Conservation (phyloP, 2,113 vertebrate species). For the Zosterops borbonicus region DNA sequence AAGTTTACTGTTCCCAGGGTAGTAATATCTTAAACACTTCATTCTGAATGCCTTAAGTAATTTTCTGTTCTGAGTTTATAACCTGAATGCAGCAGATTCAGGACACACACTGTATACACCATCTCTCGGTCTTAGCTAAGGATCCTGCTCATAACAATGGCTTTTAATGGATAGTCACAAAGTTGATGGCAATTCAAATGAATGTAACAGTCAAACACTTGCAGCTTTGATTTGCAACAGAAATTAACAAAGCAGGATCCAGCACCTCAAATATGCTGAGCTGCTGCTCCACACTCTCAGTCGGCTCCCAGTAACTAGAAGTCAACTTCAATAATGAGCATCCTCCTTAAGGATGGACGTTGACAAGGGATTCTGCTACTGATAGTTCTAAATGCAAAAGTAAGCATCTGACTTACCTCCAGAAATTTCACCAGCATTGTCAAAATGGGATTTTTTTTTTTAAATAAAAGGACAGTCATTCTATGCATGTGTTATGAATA, state of each 20-base stretch:
- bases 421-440: no score
- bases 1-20: background rate
- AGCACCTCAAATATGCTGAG: background rate
- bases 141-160: background rate
- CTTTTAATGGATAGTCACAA: background rate
- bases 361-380: background rate
- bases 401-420: background rate
- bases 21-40: background rate
- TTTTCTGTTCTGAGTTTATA: background rate
- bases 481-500: background rate
- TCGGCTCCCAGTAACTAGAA: background rate
- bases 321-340: background rate
- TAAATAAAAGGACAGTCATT: background rate
- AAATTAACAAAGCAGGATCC: background rate
- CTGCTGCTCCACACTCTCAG: background rate
- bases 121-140: background rate
- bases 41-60: background rate
- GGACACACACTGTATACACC: background rate
- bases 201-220: background rate
- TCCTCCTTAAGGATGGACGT: background rate
- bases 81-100: background rate
- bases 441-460: background rate
- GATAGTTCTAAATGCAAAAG: background rate
- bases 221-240: background rate
- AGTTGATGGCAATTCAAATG: background rate